Percentiles rank a stretch among this genome's conserved stretches.
Evolutionary conservation across 2,113 vertebrate species (phyloP).

Genomic region (Tyto alba): DNA sequence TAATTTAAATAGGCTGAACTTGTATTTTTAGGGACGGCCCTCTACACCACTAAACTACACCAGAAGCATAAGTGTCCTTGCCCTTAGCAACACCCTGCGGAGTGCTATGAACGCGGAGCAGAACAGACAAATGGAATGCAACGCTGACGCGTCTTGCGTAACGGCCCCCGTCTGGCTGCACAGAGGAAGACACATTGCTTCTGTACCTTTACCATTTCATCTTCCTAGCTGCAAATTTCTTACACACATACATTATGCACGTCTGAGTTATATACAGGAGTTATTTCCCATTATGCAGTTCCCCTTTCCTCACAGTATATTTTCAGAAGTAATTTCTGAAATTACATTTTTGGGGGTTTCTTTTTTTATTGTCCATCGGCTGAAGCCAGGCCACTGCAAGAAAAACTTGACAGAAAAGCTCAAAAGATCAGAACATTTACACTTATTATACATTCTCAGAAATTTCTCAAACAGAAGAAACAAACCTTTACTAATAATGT

Average conservation of each 20-base stretch:
- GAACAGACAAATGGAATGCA: background rate
- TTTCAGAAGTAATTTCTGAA: background rate
- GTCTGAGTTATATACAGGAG: background rate
- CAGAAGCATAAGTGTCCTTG: background rate
- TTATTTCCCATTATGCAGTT: background rate
- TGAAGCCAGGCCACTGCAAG: background rate
- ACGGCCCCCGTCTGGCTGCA: too few species aligned
- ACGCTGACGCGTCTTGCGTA: background rate
- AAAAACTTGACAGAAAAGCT: background rate
- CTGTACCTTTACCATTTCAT: background rate
- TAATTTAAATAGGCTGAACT: background rate
- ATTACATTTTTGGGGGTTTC: background rate
- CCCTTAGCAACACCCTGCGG: background rate
- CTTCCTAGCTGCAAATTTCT: background rate
- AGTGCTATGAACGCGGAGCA: background rate
- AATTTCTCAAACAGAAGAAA: background rate
- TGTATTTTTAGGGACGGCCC: background rate
- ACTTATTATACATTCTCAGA: background rate
- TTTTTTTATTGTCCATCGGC: background rate
- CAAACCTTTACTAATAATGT: background rate
- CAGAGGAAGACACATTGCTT: background rate
- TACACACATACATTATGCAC: background rate
- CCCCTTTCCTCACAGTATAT: background rate
- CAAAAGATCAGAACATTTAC: background rate
- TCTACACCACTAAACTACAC: background rate